Conservation (phyloP, 2,113 vertebrate genomes). For the Dicerorhinus sumatrensis region DNA sequence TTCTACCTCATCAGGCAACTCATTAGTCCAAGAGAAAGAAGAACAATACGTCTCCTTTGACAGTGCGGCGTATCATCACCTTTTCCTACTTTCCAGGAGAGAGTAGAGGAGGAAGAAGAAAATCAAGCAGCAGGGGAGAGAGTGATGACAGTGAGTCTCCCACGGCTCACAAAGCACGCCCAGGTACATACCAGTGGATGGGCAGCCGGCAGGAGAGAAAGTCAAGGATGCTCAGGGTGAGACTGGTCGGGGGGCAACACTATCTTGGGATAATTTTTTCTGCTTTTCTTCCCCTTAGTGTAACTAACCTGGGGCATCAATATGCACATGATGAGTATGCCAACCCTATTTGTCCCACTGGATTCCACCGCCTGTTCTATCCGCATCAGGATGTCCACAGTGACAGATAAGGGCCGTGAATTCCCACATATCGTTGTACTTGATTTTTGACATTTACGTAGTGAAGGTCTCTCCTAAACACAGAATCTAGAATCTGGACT, state of each 20-base stretch:
- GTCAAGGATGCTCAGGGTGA: accelerated
- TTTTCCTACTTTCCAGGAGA: background rate
- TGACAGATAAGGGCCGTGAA: background rate
- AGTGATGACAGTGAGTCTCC: accelerated
- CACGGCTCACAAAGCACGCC: too few species aligned
- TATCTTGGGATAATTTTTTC: too few species aligned
- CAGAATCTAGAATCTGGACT: background rate
- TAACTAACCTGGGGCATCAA: background rate
- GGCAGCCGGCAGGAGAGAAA: background rate
- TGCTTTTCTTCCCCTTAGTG: background rate
- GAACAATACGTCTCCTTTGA: background rate
- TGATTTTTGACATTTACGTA: background rate
- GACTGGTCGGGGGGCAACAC: accelerated
- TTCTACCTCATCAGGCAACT: background rate
- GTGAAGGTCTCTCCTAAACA: background rate
- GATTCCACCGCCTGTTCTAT: background rate
- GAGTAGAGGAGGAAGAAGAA: background rate
- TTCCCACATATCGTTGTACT: too few species aligned
- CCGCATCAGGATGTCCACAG: accelerated
- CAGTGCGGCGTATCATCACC: too few species aligned
- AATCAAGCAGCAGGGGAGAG: background rate
- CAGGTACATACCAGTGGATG: accelerated
- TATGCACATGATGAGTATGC: background rate
- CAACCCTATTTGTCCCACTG: background rate
- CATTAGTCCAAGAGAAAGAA: background rate